Percentiles rank a stretch among this genome's conserved stretches.
phyloP scores from a whole-genome alignment of 2,113 vertebrate species.

The Psittacara wagleri region DNA sequence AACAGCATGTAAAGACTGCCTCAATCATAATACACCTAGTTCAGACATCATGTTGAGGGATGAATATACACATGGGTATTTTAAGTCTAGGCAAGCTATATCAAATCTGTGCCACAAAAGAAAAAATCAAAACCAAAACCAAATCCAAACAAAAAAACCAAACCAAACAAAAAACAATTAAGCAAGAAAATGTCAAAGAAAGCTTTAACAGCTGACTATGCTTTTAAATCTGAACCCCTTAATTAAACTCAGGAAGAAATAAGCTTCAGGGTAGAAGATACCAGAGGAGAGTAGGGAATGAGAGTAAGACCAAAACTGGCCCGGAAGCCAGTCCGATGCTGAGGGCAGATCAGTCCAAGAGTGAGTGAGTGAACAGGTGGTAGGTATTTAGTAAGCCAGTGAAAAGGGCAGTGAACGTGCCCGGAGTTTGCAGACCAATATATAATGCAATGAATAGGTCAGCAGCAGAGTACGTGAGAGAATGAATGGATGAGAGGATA shows the following conservation, averaged over 20 bases:
- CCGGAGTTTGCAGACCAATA: neutral
- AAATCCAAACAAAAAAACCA: neutral
- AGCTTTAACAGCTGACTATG: neutral
- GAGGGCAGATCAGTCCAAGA: neutral
- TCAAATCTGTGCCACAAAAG: neutral
- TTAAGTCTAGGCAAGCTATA: neutral
- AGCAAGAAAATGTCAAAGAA: neutral
- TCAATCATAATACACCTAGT: neutral
- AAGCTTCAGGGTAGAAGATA: neutral
- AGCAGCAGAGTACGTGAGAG: neutral
- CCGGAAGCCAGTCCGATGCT: neutral
- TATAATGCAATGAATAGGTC: neutral
- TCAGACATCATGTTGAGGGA: neutral
- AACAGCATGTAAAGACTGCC: neutral
- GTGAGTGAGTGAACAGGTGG: slow-evolving; percentile 50
- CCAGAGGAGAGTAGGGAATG: neutral
- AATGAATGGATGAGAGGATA: neutral
- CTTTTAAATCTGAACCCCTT: neutral
- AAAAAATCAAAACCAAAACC: neutral
- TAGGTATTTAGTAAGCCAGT: neutral
- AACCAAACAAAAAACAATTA: neutral
- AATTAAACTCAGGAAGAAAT: neutral
- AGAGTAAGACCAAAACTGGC: neutral
- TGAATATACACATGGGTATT: neutral
- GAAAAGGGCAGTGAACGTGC: neutral